Evolutionary conservation across 2,888 invertebrate species (phyloP), one percentile per base, ranked within the genome.

Genomic region (Macrophya annulata): DNA sequence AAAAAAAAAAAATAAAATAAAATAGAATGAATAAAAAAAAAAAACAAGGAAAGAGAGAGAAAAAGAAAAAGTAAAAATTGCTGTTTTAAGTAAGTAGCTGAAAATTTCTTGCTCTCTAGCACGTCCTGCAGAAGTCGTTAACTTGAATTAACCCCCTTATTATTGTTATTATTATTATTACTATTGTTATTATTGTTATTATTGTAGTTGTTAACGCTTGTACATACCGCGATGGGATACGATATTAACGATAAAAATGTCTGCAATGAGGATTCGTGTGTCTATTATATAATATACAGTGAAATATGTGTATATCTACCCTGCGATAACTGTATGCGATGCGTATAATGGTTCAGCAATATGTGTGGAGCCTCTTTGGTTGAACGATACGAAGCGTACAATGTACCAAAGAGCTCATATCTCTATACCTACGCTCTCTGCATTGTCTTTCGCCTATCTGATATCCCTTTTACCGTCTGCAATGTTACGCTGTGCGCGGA

Each of bases 401-500:
- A 77, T 77, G 77, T 77, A 37, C 77, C 77, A 81, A 81, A 62
- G 81, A 81, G 59, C 81, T 81, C 81, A 81, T 81, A 81, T 81
- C 81, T 51, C 31, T 43, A 40, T 43, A 31, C n/a, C n/a, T n/a
- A n/a, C 31, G 31, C 59, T 62, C 31, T 62, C 43, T 40, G 65
- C 68, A 83, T 83, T 83, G 83, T 83, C 65, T 71, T 71, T 48
- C 5, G 68, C 83, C 31, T 83, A 83, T 83, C 83, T 68, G 83
- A 83, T 83, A 68, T 83, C 68, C 83, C 83, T 83, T 83, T 83
- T 83, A 71, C 68, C 68, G 48, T 31, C 37, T n/a, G 37, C 74
- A 45, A 45, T 74, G 74, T 31, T 68, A 37, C 68, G 12, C 68
- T 37, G 15, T 15, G 43, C 21, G 21, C 9, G 1, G 31, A 1